Conservation (phyloP, 2,797 vertebrate species). For the Synaphobranchus kaupii region DNA sequence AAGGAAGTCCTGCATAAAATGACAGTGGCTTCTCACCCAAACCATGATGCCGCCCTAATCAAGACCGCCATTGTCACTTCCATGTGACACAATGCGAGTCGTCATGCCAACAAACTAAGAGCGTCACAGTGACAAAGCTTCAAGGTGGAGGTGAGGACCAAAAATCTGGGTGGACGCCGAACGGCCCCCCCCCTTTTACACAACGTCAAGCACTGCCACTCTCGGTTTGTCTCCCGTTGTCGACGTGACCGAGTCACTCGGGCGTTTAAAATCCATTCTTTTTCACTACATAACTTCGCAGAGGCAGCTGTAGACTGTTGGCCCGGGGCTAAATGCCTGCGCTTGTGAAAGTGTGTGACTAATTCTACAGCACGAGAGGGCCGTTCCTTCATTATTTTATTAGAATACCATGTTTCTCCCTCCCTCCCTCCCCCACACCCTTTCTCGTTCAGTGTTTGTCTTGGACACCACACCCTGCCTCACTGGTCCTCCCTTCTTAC, state of each 20-base stretch:
- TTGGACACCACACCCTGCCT: background rate
- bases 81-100: background rate
- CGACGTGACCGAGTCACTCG: too few relatives aligned
- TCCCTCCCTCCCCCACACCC: background rate
- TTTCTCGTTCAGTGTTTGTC: background rate
- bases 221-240: too few relatives aligned
- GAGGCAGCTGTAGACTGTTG: background rate
- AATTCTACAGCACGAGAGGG: background rate
- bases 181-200: background rate
- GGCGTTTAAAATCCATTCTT: too few relatives aligned
- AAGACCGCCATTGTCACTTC: background rate
- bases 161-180: background rate
- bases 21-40: background rate
- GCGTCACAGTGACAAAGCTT: background rate
- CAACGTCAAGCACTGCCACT: too few relatives aligned
- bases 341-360: background rate
- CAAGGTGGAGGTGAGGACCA: background rate
- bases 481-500: conserved; percentile 4
- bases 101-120: background rate
- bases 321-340: background rate
- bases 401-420: background rate
- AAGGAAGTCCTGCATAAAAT: background rate
- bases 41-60: background rate
- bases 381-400: background rate
- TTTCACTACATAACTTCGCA: too few relatives aligned